phyloP scores from a whole-genome alignment of 1,140 invertebrate species.

The Drosophila neocordata region DNA sequence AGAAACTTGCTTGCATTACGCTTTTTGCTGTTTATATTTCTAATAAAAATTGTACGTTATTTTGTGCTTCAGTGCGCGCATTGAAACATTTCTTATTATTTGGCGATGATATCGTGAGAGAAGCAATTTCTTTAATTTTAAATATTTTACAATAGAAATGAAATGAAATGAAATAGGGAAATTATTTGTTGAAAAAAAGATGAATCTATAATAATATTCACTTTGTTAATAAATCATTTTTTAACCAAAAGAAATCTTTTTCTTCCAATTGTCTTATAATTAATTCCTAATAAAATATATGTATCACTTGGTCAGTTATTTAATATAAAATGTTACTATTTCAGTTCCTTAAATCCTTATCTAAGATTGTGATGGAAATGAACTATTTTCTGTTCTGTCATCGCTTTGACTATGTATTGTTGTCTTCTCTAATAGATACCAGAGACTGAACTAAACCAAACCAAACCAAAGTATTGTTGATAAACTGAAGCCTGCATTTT shows the following conservation, averaged over 20 bases:
- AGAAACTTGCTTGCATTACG: conserved; percentile 38
- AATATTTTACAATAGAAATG: not conserved
- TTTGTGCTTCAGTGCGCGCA: conserved; percentile 67
- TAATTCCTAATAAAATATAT: no score
- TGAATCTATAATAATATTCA: no score
- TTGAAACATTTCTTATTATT: conserved; percentile 1
- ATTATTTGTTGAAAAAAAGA: no score
- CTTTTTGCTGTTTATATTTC: conserved; percentile 74
- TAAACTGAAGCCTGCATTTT: conserved; percentile 2
- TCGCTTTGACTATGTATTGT: not conserved
- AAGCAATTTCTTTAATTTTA: not conserved
- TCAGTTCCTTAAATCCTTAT: no score
- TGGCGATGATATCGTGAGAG: conserved; percentile 12
- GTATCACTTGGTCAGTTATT: no score
- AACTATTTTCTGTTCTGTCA: not conserved
- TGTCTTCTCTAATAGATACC: conserved; percentile 6
- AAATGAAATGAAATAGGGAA: no score
- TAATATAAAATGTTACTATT: no score
- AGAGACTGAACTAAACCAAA: not conserved
- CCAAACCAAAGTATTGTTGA: conserved; percentile 19
- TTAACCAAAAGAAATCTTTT: no score
- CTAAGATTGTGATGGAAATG: not conserved
- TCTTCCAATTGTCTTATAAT: not conserved
- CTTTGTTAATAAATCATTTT: no score
- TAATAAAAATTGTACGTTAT: conserved; percentile 78